Percentiles rank a stretch among this genome's conserved stretches.
phyloP scores from a whole-genome alignment of 2,888 invertebrate genomes.

The Operophtera brumata region DNA sequence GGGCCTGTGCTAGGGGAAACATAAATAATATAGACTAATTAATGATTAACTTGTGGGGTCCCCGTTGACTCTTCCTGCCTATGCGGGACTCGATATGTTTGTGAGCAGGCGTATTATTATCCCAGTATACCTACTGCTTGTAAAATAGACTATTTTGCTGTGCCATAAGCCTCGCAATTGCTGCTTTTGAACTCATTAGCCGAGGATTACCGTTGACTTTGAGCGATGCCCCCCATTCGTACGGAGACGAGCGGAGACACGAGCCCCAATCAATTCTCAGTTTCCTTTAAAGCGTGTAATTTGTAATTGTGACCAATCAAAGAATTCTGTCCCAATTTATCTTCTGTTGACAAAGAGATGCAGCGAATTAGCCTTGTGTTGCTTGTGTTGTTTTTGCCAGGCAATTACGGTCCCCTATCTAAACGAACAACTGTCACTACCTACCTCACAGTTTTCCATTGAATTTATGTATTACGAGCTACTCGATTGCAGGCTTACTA shows the following conservation, averaged over 20 bases:
- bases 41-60: too few relatives aligned
- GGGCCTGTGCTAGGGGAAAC: too few relatives aligned
- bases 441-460: neutral
- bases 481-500: too few relatives aligned
- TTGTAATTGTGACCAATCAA: constrained; percentile 28
- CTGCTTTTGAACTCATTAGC: constrained; percentile 74
- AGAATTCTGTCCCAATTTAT: constrained; percentile 16
- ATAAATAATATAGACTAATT: too few relatives aligned
- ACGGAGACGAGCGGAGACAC: constrained; percentile 52
- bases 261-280: constrained; percentile 54
- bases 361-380: neutral
- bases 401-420: constrained; percentile 1
- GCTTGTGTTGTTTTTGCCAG: constrained; percentile 1
- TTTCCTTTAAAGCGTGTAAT: constrained; percentile 27
- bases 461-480: too few relatives aligned
- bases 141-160: neutral
- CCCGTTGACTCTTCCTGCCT: too few relatives aligned
- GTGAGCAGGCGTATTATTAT: too few relatives aligned
- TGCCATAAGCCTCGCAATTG: constrained; percentile 55
- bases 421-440: neutral
- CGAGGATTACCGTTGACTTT: constrained; percentile 72
- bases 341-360: constrained; percentile 11
- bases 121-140: neutral
- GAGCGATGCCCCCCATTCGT: constrained; percentile 64
- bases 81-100: too few relatives aligned